phyloP scores from a whole-genome alignment of 2,113 vertebrate genomes.

The Muscicapa adusta region DNA sequence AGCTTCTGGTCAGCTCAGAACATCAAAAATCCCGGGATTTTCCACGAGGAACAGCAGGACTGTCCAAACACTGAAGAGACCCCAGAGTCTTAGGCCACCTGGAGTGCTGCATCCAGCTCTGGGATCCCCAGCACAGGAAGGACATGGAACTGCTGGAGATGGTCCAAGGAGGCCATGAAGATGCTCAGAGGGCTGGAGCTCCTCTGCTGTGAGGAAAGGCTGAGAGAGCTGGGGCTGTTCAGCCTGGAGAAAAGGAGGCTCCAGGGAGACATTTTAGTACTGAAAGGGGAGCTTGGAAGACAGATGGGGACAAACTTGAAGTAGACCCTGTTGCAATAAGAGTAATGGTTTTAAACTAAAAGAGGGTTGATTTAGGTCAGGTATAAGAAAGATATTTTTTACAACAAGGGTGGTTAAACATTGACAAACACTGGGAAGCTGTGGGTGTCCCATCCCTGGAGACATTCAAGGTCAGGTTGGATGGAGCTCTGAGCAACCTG shows the following conservation, averaged over 20 bases:
- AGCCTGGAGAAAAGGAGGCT: not conserved
- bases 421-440: not conserved
- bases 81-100: not conserved
- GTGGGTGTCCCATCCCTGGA: not conserved
- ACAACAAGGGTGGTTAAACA: not conserved
- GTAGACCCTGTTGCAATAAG: not conserved
- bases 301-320: not conserved
- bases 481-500: not conserved
- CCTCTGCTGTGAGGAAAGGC: not conserved
- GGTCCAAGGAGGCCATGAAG: not conserved
- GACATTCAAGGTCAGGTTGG: not conserved
- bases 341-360: not conserved
- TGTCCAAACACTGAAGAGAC: not conserved
- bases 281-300: not conserved
- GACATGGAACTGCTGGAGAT: not conserved
- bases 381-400: not conserved
- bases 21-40: not conserved
- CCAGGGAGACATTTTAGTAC: not conserved
- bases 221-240: not conserved
- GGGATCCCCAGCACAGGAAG: not conserved
- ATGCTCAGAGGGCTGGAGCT: not conserved
- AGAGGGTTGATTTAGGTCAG: not conserved
- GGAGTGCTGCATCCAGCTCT: not conserved
- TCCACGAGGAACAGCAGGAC: not conserved
- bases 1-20: not conserved